Base-by-base conservation (phyloP, 2,113 vertebrate genomes). In the Cynocephalus volans region DNA sequence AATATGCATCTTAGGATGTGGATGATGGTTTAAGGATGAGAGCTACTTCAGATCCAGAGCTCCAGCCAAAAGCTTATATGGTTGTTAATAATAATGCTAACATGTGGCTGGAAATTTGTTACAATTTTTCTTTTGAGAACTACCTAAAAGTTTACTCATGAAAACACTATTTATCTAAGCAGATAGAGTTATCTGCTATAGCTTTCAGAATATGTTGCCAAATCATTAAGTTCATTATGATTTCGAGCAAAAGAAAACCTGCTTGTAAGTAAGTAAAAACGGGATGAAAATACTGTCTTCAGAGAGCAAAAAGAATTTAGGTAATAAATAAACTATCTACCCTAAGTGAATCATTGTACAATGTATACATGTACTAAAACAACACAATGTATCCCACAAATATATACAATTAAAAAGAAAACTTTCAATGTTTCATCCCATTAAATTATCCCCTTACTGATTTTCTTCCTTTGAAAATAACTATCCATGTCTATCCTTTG, bases 401-500 rank as follows among this genome's bases (percentile, higher is more conserved):
- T 41, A 41, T 41, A 41, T 41, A 41, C 41, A 41, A 41, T 41
- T 41, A 41, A 41, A 41, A 73, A 73, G 54, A 45, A 81, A 70
- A 65, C 2, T 9, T 81, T 33, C 82, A 62, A 65, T 52, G 36
- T 64, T 73, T 33, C 3, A 26, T 65, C 56, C 12, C 56, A 36
- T 84, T 58, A 70, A 84, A 90, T 19, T 76, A 21, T 11, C 56
- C 62, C 50, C 11, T 54, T 15, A 70, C 18, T 41, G 67, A 21
- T 80, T 79, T 88, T 70, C 21, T 73, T 96, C 73, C 70, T 81
- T 75, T 79, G 67, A 58, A 84, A 93, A 80, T 14, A 83, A 84
- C 15, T 56, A 28, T 75, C 33, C 14, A 4, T 50, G 19, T 70
- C n/a, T 50, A n/a, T 62, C 21, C 28, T 90, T 56, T 81, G 67